Conservation (phyloP, 2,888 invertebrate genomes). For the Notodonta dromedarius region DNA sequence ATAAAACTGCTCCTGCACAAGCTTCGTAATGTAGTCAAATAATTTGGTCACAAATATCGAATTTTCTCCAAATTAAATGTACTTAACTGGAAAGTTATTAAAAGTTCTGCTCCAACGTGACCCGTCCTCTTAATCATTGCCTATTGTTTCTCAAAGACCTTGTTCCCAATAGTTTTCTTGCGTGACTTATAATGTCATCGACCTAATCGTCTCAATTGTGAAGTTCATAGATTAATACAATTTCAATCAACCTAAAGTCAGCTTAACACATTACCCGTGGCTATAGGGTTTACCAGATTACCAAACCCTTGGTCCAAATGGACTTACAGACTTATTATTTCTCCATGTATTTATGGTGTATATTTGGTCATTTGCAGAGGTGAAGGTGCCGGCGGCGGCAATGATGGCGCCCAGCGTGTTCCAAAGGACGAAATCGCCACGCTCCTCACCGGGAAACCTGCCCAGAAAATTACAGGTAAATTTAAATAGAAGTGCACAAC, state of each 20-base stretch:
- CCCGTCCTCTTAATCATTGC: conserved; percentile 28
- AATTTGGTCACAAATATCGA: no score
- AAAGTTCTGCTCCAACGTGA: conserved; percentile 28
- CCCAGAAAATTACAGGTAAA: conserved; percentile 76
- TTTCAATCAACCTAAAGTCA: background rate
- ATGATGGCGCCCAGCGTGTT: conserved; percentile 86
- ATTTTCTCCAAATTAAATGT: no score
- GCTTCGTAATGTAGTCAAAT: no score
- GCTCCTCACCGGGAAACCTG: conserved; percentile 71
- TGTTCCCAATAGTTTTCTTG: conserved; percentile 45
- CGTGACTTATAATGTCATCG: conserved; percentile 45
- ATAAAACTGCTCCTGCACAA: no score
- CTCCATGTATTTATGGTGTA: conserved; percentile 13
- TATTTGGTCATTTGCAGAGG: conserved; percentile 59
- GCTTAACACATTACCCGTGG: no score
- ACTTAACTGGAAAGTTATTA: conserved; percentile 17
- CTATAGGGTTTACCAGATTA: no score
- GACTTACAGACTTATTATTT: background rate
- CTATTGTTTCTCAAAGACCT: conserved; percentile 39
- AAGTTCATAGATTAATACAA: background rate
- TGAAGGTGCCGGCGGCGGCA: conserved; percentile 73
- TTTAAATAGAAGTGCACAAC: no score
- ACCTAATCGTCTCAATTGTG: conserved; percentile 18
- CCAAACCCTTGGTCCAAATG: no score
- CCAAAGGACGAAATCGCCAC: conserved; percentile 79